These are phyloP conservation scores for Betta splendens DNA, from an alignment of 2,797 vertebrate species.

Conservation along the genomic window DNA sequence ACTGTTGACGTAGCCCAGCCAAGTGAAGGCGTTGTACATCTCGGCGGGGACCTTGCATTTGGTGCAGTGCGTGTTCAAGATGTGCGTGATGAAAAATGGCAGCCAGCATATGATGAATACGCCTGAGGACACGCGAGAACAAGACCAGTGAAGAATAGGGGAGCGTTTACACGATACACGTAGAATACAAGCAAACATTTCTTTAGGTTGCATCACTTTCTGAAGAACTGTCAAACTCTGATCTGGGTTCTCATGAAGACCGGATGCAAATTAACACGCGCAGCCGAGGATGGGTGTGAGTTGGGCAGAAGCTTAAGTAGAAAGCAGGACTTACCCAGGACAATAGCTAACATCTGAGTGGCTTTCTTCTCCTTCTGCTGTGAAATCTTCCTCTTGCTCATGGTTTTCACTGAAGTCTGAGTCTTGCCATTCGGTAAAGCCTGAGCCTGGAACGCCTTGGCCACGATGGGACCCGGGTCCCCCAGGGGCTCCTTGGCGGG, in stretches of 20 bases:
- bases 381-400: slow-evolving; percentile 95
- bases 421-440: slow-evolving; percentile 94
- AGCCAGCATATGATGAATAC: slow-evolving; percentile 99
- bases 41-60: slow-evolving; percentile 90
- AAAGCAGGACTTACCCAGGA: slow-evolving; percentile 86
- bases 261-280: slow-evolving; percentile 16
- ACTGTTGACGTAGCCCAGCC: slow-evolving; percentile 98
- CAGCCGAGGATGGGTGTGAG: not conserved
- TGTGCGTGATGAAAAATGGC: slow-evolving; percentile 99
- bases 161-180: not conserved
- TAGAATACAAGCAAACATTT: slow-evolving; percentile 27
- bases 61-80: slow-evolving; percentile 96
- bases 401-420: slow-evolving; percentile 89
- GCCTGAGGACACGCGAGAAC: slow-evolving; percentile 76
- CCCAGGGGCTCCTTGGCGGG: slow-evolving; percentile 72
- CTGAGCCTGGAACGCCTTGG: slow-evolving; percentile 92
- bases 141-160: not conserved
- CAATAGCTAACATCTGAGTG: slow-evolving; percentile 98
- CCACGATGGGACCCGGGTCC: slow-evolving; percentile 74
- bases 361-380: slow-evolving; percentile 99
- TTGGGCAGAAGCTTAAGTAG: not conserved
- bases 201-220: slow-evolving; percentile 52
- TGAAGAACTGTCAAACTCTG: slow-evolving; percentile 28
- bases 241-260: slow-evolving; percentile 21
- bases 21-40: slow-evolving; percentile 97